Base-by-base conservation (phyloP, 1,140 invertebrate genomes). In the Nephotettix cincticeps region DNA sequence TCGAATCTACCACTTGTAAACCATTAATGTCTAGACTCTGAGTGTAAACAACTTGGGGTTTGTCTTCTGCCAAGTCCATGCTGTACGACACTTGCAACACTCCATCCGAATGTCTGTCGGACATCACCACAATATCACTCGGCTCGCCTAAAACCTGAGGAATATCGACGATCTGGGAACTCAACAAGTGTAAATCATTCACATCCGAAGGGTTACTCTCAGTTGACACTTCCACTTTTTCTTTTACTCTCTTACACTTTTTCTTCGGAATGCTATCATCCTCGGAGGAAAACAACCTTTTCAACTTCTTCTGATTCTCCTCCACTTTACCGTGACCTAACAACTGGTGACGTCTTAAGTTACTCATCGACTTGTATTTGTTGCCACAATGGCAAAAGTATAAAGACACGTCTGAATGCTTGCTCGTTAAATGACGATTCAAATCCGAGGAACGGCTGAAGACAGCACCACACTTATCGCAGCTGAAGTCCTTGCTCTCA, bases 311-410 rank as follows among this genome's bases (percentile, higher is more conserved):
- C 58, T 23, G 68, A 19, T 30, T 30, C 13, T 9, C 19, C 6
- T 51, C 29, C 1, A 32, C 30, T 61, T 61, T n/a, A 0, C 68
- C 51, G 40, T 71, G 69, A 9, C 32, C 61, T 14, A 54, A 0
- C 14, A 65, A 17, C 36, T 71, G 69, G 43, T 71, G 69, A 32
- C 69, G 23, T 23, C 29, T 64, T 1, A 71, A 61, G n/a, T 71
- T 64, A 23, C 36, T 21, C 4, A 30, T 11, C 13, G 64, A 32
- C 28, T 65, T 71, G 23, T 71, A 71, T n/a, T 32, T 25, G 25
- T 54, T 61, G 19, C 63, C 63, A 27, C 69, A 71, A 47, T 71
- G 69, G 51, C 69, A 71, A 17, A 32, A n/a, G n/a, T 71, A 47
- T 6, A 30, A 51, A 4, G 25, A 25, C 19, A 43, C 61, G 3